Evolutionary conservation across 1,140 invertebrate genomes (phyloP).

Genomic region (Lordiphosa clarofinis): DNA sequence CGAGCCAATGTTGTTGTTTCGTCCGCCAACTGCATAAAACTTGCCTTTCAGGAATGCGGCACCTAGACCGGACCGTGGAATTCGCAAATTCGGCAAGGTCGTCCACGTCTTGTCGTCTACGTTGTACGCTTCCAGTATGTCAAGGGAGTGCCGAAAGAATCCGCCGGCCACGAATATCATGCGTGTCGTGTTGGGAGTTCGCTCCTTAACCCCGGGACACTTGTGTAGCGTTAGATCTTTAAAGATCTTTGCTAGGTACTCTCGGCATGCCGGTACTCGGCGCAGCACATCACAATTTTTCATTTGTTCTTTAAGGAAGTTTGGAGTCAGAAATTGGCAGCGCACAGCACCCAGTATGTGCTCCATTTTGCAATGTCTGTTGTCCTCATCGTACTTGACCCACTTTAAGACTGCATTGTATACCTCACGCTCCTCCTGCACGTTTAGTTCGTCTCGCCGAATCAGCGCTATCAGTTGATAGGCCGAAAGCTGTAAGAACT

Average conservation of each 20-base stretch:
- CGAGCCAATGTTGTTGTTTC: slow-evolving; percentile 91
- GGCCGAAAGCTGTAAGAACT: slow-evolving; percentile 90
- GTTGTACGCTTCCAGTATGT: slow-evolving; percentile 92
- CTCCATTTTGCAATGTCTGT: slow-evolving; percentile 90
- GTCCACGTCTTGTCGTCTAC: slow-evolving; percentile 92
- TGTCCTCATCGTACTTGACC: slow-evolving; percentile 93
- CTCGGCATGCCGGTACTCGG: slow-evolving; percentile 91
- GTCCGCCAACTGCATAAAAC: slow-evolving; percentile 94
- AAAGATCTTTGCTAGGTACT: slow-evolving; percentile 94
- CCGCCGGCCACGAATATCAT: slow-evolving; percentile 95
- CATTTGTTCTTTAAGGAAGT: slow-evolving; percentile 93
- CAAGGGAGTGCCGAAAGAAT: slow-evolving; percentile 91
- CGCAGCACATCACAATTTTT: slow-evolving; percentile 93
- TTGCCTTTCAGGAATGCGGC: slow-evolving; percentile 90
- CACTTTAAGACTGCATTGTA: slow-evolving; percentile 95
- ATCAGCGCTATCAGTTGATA: slow-evolving; percentile 90
- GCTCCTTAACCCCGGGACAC: slow-evolving; percentile 88
- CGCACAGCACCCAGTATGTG: slow-evolving; percentile 92
- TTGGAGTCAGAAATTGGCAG: slow-evolving; percentile 94
- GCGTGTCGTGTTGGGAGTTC: slow-evolving; percentile 90
- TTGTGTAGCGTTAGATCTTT: slow-evolving; percentile 92
- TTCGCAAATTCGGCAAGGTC: slow-evolving; percentile 87
- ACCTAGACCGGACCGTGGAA: slow-evolving; percentile 91
- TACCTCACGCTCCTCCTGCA: slow-evolving; percentile 93
- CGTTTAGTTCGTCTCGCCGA: slow-evolving; percentile 92